Base-by-base conservation (phyloP, 2,888 invertebrate species). In the Mythimna lalbum region DNA sequence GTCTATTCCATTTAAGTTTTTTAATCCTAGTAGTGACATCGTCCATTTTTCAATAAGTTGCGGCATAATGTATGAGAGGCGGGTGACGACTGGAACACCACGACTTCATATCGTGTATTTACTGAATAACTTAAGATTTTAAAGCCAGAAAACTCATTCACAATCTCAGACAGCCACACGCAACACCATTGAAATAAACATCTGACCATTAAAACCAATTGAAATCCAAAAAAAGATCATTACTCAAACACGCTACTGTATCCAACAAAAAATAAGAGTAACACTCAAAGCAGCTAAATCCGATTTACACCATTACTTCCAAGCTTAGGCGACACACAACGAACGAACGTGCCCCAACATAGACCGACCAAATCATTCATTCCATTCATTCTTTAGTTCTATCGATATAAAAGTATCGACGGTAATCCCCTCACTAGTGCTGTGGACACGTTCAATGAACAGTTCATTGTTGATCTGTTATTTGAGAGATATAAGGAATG, bases 381-480 rank as follows among this genome's bases (percentile, higher is more conserved):
- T 27, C 33, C 55, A 66, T 77, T 78, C 76, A 65, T 49, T 70
- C 79, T 57, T 73, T 36, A 64, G 55, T 78, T 68, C 62, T 75
- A 85, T 84, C 85, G 85, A 84, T 74, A 82, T 67, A 68, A 79
- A 59, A 76, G 43, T 68, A 53, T 69, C 76, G 83, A 75, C 6
- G 19, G 21, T 81, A 85, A 85, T 81, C 85, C 85, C 85, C 49
- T 56, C 83, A 43, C 85, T 84, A 82, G 76, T 23, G 21, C 14
- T 9, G 49, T 33, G 50, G 43, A 63, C 83, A 84, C 85, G 83
- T 78, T 63, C 72, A 80, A 67, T 79, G 70, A 66, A 27, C 39
- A 9, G 61, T 36, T 52, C 39, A 81, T 85, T 84, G 83, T 84
- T 71, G 83, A 76, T 67, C 57, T 70, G 84, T 83, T 79, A 72